Evolutionary conservation across 2,888 invertebrate genomes (phyloP), one percentile per base, ranked within the genome.

Genomic region (Drosophila pseudotalamancana): DNA sequence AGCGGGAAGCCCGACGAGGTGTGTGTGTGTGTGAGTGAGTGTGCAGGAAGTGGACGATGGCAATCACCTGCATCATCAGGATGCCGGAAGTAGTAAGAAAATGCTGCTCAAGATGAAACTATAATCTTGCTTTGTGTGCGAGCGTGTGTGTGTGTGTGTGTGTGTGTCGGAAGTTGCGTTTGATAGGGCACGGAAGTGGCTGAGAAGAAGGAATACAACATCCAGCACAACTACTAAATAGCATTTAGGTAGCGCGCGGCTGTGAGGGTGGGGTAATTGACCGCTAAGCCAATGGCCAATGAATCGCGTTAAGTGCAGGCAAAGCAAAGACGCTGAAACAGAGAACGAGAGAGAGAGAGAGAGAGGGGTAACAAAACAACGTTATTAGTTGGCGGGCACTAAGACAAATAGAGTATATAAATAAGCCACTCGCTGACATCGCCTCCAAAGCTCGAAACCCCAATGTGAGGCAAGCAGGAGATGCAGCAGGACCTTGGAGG

Each of bases 371-470:
- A 43, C 23, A 32, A 46, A 40, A 65, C 55, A 62, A 68, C 49
- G 66, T 77, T 84, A 80, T 84, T 84, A 84, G 79, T 84, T 84
- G 74, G 77, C 66, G 56, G 50, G 69, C 59, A 68, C 66, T 67
- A 78, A 84, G 85, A 84, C 85, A 83, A 83, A 83, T 82, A 84
- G 64, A 67, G 73, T 76, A 77, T 73, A 83, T 83, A 84, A 83
- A 83, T 84, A 83, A 84, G 82, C 76, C 53, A 75, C 56, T 55
- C 66, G 62, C 59, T 62, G 56, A 42, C 63, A 50, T 37, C n/a
- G 48, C 45, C 60, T 35, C n/a, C 42, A 31, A n/a, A 23, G n/a
- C 1, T 14, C 4, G n/a, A 16, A 39, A 39, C 19, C 29, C 32
- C 39, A 31, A 3, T 2, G 14, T 4, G 0, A 39, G 9, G 9